Conservation (phyloP, 1,140 invertebrate species). For the Neuroterus valhalla region DNA sequence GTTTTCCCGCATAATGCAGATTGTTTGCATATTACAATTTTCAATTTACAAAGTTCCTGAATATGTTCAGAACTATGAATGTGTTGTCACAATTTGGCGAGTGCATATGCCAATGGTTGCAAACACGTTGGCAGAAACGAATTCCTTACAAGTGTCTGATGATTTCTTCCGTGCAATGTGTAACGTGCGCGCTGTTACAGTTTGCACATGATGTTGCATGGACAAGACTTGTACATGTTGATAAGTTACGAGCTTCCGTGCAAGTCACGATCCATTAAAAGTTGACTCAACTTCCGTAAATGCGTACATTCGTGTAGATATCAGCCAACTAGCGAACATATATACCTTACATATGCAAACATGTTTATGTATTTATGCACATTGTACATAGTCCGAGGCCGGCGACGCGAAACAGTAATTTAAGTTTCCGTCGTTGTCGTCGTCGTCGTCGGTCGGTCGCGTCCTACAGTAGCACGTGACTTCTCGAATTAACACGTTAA, state of each 20-base stretch:
- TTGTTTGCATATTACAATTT: no score
- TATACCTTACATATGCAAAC: slow-evolving; percentile 30
- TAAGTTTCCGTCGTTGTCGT: slow-evolving; percentile 65
- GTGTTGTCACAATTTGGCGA: no score
- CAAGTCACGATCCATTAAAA: slow-evolving; percentile 64
- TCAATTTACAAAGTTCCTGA: no score
- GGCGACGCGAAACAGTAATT: slow-evolving; percentile 68
- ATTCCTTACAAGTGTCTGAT: neutral
- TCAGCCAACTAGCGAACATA: slow-evolving; percentile 47
- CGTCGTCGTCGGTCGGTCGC: no score
- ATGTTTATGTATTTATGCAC: slow-evolving; percentile 34
- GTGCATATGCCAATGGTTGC: no score
- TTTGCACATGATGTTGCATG: slow-evolving; percentile 14
- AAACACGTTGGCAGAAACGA: neutral
- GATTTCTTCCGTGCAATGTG: neutral
- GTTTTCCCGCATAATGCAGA: no score
- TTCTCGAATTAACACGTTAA: slow-evolving; percentile 67
- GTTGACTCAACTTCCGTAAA: slow-evolving; percentile 51
- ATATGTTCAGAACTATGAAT: no score
- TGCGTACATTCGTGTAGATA: slow-evolving; percentile 47
- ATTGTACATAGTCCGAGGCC: slow-evolving; percentile 54
- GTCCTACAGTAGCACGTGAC: slow-evolving; percentile 57
- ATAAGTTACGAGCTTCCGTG: slow-evolving; percentile 58
- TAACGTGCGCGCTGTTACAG: neutral
- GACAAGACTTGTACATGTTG: slow-evolving; percentile 48